phyloP scores from a whole-genome alignment of 2,888 invertebrate species.

The Formica aserva region DNA sequence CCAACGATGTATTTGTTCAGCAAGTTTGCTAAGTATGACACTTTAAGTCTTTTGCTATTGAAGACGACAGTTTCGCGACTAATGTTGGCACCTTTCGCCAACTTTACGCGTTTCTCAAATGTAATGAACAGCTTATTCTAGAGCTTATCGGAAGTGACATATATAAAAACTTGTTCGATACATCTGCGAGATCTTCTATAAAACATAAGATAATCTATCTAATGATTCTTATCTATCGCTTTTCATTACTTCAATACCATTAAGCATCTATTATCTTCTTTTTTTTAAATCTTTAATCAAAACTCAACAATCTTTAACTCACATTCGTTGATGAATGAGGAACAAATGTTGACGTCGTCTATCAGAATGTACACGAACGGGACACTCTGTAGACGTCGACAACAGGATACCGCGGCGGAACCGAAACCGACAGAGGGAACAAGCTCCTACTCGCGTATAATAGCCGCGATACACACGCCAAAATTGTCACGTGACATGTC shows the following conservation, averaged over 20 bases:
- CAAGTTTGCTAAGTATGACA: constrained; percentile 46
- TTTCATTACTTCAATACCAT: not conserved
- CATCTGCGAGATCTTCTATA: not conserved
- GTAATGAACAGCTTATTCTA: constrained; percentile 29
- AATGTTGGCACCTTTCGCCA: constrained; percentile 1
- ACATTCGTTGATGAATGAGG: not conserved
- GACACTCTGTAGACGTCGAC: not conserved
- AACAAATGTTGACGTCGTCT: not conserved
- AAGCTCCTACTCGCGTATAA: constrained; percentile 22
- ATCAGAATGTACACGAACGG: not conserved
- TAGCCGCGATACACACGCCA: constrained; percentile 41
- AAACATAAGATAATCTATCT: not conserved
- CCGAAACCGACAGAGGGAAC: constrained; percentile 8
- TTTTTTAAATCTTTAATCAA: not conserved
- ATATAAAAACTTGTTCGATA: not conserved
- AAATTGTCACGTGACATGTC: constrained; percentile 68
- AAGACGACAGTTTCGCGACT: constrained; percentile 21
- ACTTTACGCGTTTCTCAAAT: constrained; percentile 32
- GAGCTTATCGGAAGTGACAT: constrained; percentile 6
- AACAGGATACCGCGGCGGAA: not conserved
- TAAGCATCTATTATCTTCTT: not conserved
- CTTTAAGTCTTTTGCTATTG: constrained; percentile 49
- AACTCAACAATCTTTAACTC: too few species aligned
- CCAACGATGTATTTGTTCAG: constrained; percentile 34
- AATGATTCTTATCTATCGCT: not conserved